These are phyloP conservation scores for Nyctibius bracteatus DNA, from an alignment of 2,113 vertebrate genomes.

Conservation along the genomic window DNA sequence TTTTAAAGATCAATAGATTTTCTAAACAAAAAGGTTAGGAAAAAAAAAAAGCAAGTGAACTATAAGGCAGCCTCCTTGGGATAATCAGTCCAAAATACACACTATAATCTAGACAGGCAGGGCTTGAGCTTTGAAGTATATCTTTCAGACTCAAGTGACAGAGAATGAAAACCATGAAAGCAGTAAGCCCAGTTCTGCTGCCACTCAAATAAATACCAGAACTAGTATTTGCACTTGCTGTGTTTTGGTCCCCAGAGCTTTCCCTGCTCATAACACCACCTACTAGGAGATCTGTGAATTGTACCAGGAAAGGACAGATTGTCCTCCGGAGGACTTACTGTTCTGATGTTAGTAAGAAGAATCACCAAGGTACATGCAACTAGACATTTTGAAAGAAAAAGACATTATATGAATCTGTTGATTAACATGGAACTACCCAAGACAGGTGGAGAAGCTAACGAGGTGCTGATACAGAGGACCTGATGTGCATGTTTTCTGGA, in stretches of 20 bases:
- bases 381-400: not conserved
- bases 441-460: not conserved
- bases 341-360: not conserved
- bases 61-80: not conserved
- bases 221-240: not conserved
- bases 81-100: not conserved
- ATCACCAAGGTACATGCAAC: not conserved
- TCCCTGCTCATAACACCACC: conserved; percentile 20
- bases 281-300: conserved; percentile 27
- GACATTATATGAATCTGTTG: not conserved
- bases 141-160: not conserved
- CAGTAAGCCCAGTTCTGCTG: not conserved
- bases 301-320: not conserved
- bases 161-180: not conserved
- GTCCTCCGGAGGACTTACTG: not conserved
- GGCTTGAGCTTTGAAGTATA: not conserved
- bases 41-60: not conserved
- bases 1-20: not conserved
- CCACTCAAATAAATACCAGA: not conserved
- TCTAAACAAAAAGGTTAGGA: not conserved
- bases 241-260: not conserved
- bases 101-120: not conserved
- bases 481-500: not conserved
- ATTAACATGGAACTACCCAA: not conserved
- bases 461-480: rapidly evolving